Evolutionary conservation across 2,113 vertebrate genomes (phyloP), one percentile per base, ranked within the genome.

Genomic region (Microcebus ravelobensis): DNA sequence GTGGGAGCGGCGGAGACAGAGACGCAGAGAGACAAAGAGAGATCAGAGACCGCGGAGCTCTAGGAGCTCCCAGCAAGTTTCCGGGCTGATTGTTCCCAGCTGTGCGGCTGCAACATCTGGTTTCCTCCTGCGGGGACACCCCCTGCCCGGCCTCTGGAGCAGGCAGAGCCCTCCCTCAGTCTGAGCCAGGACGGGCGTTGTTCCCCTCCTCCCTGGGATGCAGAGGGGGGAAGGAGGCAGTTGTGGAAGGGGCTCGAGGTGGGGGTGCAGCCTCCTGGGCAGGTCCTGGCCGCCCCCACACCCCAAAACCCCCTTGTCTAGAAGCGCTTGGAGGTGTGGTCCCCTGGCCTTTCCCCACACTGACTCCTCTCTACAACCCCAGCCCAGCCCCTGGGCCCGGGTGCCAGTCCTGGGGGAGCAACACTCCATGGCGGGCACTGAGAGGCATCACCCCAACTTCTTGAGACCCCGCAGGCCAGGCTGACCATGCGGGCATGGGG

Each of bases 81-180:
- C 52, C 67, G 93, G 85, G 39, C 68, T 99, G 99, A 99, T 99
- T 97, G 97, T 94, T 99, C 98, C 99, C 99, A 99, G 99, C 99
- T 99, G 99, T 99, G 98, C 95, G 67, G 97, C 98, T 94, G 98
- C 98, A 97, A 98, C 99, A 98, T 99, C 99, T 99, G 99, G 98
- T 98, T 98, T 97, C 84, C 96, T 82, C 97, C 97, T 97, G 98
- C 91, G 94, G 52, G 67, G 96, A 97, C 98, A 98, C 98, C 98
- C 98, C 98, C 98, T 92, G 98, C 96, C 74, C 57, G 63, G 84
- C 74, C 90, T 83, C 52, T 5, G 14, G 45, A 14, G 74, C 65
- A 11, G 55, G 39, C 93, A 45, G 81, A 21, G 84, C 31, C 84
- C 59, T 59, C 61, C 71, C 55, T 29, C 42, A 0, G 21, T 14